These are phyloP conservation scores for Tetanocera ferruginea DNA, from an alignment of 2,888 invertebrate genomes.

Conservation along the genomic window DNA sequence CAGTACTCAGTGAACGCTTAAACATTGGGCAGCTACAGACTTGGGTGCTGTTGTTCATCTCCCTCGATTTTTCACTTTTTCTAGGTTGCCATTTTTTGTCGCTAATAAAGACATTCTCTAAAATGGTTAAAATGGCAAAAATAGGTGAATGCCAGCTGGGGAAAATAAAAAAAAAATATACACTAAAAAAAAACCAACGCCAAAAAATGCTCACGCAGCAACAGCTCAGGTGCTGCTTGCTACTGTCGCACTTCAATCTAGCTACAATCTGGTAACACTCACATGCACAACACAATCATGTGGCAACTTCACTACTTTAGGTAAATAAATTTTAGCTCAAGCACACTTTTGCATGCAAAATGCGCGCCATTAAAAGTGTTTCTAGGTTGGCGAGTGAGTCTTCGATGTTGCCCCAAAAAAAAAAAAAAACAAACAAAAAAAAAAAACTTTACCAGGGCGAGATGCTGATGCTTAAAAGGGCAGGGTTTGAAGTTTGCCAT, in stretches of 20 bases:
- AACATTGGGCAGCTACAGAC: neutral
- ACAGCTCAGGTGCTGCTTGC: neutral
- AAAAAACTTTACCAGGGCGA: neutral
- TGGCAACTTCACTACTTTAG: constrained; percentile 36
- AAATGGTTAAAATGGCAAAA: constrained; percentile 34
- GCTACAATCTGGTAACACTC: constrained; percentile 29
- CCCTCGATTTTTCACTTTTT: neutral
- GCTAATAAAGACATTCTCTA: constrained; percentile 57
- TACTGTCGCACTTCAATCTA: neutral
- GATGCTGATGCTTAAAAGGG: too few species aligned
- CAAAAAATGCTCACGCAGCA: neutral
- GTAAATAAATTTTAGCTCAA: constrained; percentile 48
- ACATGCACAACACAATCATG: constrained; percentile 33
- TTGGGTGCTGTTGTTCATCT: neutral
- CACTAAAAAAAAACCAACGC: neutral
- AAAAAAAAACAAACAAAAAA: neutral
- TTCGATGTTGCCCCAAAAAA: neutral
- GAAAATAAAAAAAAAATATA: neutral
- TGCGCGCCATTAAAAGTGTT: constrained; percentile 42
- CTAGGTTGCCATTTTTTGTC: constrained; percentile 22
- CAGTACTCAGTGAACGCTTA: neutral
- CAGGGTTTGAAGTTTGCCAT: too few species aligned
- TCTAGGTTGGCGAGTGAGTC: constrained; percentile 24
- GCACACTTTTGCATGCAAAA: constrained; percentile 58
- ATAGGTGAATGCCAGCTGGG: constrained; percentile 9